Evolutionary conservation across 2,888 invertebrate genomes (phyloP).

Genomic region (Acrobeloides nanus): DNA sequence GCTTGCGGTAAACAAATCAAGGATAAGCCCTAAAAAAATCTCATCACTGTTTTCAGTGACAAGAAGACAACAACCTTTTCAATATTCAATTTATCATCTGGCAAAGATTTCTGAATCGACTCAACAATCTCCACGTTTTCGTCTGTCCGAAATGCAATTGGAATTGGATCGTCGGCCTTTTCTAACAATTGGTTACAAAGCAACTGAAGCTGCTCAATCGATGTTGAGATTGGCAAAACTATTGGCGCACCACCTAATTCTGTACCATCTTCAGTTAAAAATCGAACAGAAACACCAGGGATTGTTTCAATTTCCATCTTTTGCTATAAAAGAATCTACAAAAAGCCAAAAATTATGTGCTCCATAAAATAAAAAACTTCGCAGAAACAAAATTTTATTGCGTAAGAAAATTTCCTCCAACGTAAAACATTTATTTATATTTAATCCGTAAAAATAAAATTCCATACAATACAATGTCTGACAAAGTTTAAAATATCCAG

Average conservation of each 20-base stretch:
- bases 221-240: conserved; percentile 37
- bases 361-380: too few relatives aligned
- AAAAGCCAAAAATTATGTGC: too few relatives aligned
- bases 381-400: too few relatives aligned
- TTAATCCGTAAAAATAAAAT: too few relatives aligned
- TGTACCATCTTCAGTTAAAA: conserved; percentile 32
- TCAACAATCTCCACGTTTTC: conserved; percentile 36
- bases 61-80: conserved; percentile 36
- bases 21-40: conserved; percentile 71
- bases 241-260: conserved; percentile 33
- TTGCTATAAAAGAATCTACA: too few relatives aligned
- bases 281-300: conserved; percentile 8
- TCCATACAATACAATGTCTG: too few relatives aligned
- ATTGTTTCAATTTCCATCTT: too few relatives aligned
- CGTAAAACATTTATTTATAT: too few relatives aligned
- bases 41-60: neutral
- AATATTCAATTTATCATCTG: conserved; percentile 29
- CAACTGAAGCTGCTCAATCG: conserved; percentile 35
- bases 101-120: conserved; percentile 32
- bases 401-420: too few relatives aligned
- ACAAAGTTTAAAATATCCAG: too few relatives aligned
- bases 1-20: conserved; percentile 95
- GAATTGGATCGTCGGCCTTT: conserved; percentile 64
- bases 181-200: conserved; percentile 31
- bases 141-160: conserved; percentile 25